A percentile compares a stretch with the other conserved stretches of the same genome.
These are phyloP conservation scores for Phragmatobia fuliginosa DNA, from an alignment of 2,888 invertebrate genomes.

Conservation along the genomic window DNA sequence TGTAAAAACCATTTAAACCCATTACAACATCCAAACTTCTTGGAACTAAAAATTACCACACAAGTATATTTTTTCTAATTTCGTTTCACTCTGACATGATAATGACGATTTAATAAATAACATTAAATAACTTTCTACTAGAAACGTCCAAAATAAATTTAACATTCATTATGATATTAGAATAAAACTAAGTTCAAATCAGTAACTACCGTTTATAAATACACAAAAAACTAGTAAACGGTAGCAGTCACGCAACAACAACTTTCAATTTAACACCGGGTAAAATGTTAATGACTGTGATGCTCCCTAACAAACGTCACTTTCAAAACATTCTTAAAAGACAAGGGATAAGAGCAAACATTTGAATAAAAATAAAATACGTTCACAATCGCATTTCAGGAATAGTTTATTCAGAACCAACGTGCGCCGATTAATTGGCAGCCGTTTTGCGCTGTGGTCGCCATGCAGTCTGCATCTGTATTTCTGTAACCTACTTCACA, in stretches of 20 bases:
- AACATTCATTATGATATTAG: conserved; percentile 39
- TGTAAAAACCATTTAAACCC: no score
- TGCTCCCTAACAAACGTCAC: conserved; percentile 34
- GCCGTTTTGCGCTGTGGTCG: conserved; percentile 63
- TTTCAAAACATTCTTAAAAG: conserved; percentile 35
- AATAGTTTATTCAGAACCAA: conserved; percentile 41
- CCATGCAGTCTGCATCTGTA: conserved; percentile 73
- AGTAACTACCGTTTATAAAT: conserved; percentile 45
- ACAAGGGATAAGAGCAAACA: conserved; percentile 32
- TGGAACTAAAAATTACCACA: not conserved
- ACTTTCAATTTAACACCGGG: conserved; percentile 48
- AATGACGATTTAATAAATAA: conserved; percentile 57
- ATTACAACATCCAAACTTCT: conserved; percentile 8
- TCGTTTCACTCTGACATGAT: conserved; percentile 35
- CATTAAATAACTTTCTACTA: conserved; percentile 28
- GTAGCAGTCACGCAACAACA: conserved; percentile 62
- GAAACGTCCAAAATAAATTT: conserved; percentile 16
- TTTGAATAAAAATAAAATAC: conserved; percentile 35
- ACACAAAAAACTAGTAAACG: conserved; percentile 53
- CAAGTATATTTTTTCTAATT: conserved; percentile 37
- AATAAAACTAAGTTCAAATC: conserved; percentile 40
- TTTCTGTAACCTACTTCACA: conserved; percentile 66
- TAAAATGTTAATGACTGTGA: conserved; percentile 51
- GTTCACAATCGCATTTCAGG: conserved; percentile 34
- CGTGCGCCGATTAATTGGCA: conserved; percentile 60